phyloP scores from a whole-genome alignment of 1,140 invertebrate genomes.

The Apis dorsata region DNA sequence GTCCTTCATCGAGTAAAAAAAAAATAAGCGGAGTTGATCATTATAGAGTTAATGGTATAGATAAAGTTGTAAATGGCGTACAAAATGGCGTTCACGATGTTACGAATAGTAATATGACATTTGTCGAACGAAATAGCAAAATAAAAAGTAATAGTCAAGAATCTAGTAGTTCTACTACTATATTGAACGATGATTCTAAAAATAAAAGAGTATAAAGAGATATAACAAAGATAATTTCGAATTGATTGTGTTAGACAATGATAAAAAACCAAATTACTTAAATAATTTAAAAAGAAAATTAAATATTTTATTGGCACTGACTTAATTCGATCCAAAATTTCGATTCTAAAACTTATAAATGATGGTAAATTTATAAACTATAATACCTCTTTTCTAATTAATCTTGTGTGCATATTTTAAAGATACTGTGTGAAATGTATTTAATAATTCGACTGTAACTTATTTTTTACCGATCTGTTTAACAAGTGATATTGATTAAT shows the following conservation, averaged over 20 bases:
- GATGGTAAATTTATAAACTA: constrained; percentile 29
- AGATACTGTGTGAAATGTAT: constrained; percentile 25
- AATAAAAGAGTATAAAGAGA: not conserved
- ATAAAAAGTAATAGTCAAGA: constrained; percentile 46
- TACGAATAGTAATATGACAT: constrained; percentile 56
- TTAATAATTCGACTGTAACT: constrained; percentile 45
- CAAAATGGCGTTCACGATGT: constrained; percentile 60
- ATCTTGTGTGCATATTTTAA: constrained; percentile 46
- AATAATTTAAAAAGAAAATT: constrained; percentile 22
- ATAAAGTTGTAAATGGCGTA: constrained; percentile 52
- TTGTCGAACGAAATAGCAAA: constrained; percentile 41
- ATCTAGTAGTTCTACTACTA: constrained; percentile 25
- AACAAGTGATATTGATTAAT: constrained; percentile 47
- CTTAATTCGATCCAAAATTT: constrained; percentile 34
- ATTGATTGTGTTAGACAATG: constrained; percentile 12
- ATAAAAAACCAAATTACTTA: constrained; percentile 9
- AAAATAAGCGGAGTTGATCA: constrained; percentile 54
- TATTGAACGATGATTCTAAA: constrained; percentile 14
- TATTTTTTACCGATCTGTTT: constrained; percentile 40
- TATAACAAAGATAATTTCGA: constrained; percentile 33
- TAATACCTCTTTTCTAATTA: constrained; percentile 57
- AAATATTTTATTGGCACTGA: constrained; percentile 50
- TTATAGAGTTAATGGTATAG: constrained; percentile 45
- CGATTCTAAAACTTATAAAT: constrained; percentile 13
- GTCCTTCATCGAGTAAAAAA: constrained; percentile 27